Base-by-base conservation (phyloP, 1,140 invertebrate genomes). In the Andrena cerasifolii region DNA sequence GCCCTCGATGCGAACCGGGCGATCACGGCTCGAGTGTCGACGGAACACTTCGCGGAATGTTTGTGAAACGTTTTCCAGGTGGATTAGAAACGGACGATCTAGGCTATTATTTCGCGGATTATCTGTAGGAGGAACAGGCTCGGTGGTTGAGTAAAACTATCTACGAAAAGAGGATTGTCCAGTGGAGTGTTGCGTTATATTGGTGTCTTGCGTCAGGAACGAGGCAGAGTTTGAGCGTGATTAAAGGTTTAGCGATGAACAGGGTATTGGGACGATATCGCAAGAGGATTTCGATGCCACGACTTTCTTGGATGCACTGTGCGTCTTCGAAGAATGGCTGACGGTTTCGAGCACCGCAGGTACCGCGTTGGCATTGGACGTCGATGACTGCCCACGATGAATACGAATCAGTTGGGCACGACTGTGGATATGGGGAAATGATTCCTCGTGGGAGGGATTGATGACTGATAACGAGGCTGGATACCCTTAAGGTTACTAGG, bases 301-400 rank as follows among this genome's bases (percentile, higher is more conserved):
- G 26, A n/a, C 16, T 21, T 66, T 75, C 26, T 56, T n/a, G 26
- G 12, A 59, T 75, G 45, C 43, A 62, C 43, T 33, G 45, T 31
- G 51, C 6, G 40, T 66, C 24, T 59, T 40, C 43, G 36, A 66
- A 49, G 31, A 59, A 61, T 12, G 45, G n/a, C 21, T 63, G 47
- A 54, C 58, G 4, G 72, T 67, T 67, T 67, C 62, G 28, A 75
- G 62, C 47, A 56, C 3, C 28, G 3, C 21, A 67, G 33, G 67
- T 75, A 51, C 51, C 40, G 36, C 40, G 56, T 26, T 75, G 62
- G 51, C 72, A 75, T 67, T 75, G 72, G 43, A 75, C 40, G 40
- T 6, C 73, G 51, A 67, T 67, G 51, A 58, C 62, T 53, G 58
- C 28, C 18, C 21, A 1, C 51, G 36, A 12, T 67, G 73, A 67